Evolutionary conservation across 2,113 vertebrate species (phyloP), one percentile per base, ranked within the genome.

Genomic region (Hepsetus odoe): DNA sequence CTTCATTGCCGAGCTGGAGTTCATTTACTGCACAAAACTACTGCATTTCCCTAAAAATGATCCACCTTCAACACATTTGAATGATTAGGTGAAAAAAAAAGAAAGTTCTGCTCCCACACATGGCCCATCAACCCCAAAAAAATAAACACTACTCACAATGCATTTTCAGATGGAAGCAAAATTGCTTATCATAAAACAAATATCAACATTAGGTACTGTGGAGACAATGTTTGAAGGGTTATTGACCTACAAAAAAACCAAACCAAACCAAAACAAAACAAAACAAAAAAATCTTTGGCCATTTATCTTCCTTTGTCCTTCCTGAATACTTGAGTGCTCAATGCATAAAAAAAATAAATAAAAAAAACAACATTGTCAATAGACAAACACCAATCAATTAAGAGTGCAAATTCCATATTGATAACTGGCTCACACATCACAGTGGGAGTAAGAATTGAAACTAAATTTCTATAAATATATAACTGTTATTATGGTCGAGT

Each of bases 181-280:
- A 58, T 58, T 8, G 13, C 11, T 22, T 28, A 44, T n/a, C 26
- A 65, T 24, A 0, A 28, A 64, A 66, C 30, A 22, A n/a, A 68
- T 59, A 80, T 76, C 76, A 80, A 72, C 49, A 70, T 33, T 62
- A 68, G 61, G 67, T 65, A 70, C 62, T 76, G 30, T 26, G 74
- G 61, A 68, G 44, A 80, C n/a, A 32, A 80, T 16, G 22, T 28
- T 20, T 61, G 6, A 18, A 12, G 8, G 24, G 69, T 32, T 1
- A 2, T 53, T 14, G 10, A 5, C n/a, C n/a, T n/a, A 64, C 38
- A 72, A 14, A 33, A 81, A 12, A 8, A 38, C 30, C 30, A 4
- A 33, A 62, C 5, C 10, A 0, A n/a, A n/a, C n/a, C n/a, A n/a
- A n/a, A n/a, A n/a, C n/a, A 64, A 30, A 10, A 32, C 28, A 74